phyloP scores from a whole-genome alignment of 1,140 invertebrate genomes.

The Arctopsyche grandis region DNA sequence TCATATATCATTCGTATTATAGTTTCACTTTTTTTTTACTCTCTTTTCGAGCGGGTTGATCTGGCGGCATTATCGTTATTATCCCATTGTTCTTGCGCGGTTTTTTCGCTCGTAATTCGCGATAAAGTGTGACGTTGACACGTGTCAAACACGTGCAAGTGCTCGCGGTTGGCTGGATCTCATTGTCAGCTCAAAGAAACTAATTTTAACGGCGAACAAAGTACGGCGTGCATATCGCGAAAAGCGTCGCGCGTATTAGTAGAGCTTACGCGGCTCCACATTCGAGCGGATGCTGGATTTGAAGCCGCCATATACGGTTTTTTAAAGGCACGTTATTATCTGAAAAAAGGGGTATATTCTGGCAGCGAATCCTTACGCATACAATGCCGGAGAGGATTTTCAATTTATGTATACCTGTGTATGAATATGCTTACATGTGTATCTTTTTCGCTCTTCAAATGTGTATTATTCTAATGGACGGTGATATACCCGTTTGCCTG shows the following conservation, averaged over 20 bases:
- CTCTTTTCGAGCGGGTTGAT: too few species aligned
- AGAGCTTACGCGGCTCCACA: too few species aligned
- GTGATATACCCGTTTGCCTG: too few species aligned
- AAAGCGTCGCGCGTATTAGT: too few species aligned
- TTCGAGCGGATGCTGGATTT: too few species aligned
- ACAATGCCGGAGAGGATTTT: background rate
- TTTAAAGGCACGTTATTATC: background rate
- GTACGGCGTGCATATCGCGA: too few species aligned
- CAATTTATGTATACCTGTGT: background rate
- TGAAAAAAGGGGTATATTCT: slow-evolving; percentile 4
- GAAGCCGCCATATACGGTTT: background rate
- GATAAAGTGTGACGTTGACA: slow-evolving; percentile 24
- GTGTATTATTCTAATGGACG: too few species aligned
- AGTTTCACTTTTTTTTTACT: too few species aligned
- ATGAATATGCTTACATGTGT: background rate
- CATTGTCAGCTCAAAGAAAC: slow-evolving; percentile 1
- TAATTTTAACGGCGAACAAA: slow-evolving; percentile 12
- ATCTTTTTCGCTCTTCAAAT: background rate
- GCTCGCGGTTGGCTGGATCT: background rate
- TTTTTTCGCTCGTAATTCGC: background rate
- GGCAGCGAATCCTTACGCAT: background rate
- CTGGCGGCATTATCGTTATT: too few species aligned
- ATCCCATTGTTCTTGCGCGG: too few species aligned
- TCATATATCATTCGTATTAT: too few species aligned
- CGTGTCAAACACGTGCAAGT: slow-evolving; percentile 12